Evolutionary conservation across 2,888 invertebrate species (phyloP), one percentile per base, ranked within the genome.

Genomic region (Meandrusa payeni): DNA sequence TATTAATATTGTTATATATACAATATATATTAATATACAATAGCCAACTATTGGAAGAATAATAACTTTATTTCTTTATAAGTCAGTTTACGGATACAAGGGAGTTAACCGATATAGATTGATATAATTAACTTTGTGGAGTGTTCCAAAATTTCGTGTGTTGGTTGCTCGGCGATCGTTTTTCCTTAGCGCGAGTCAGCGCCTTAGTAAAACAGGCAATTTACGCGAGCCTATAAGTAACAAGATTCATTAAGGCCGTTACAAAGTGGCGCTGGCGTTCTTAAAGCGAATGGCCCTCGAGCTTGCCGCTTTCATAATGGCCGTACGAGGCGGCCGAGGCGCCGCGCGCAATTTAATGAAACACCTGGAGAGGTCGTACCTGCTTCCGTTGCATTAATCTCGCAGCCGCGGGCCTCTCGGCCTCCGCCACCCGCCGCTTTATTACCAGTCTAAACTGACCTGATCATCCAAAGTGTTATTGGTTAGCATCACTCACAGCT

Each of bases 251-350:
- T 87, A 87, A 81, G 76, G 76, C 72, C 69, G 81, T 85, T 85
- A 86, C 86, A 86, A 85, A 87, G 86, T 87, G 78, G 82, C 79
- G 74, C 80, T 66, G 76, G 72, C 81, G 82, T 82, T 85, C 86
- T 86, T 86, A 82, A 82, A 86, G 83, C 81, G 85, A 86, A 86
- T 86, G 82, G 83, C 85, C 73, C 85, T 86, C 76, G 75, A 86
- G 85, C 76, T 78, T 77, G 81, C 83, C 79, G 76, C 81, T 64
- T 75, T 82, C 83, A 83, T 86, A 86, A 87, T 81, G 79, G 77
- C 69, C 76, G 76, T 78, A 75, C 75, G 78, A 77, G 76, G 67
- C 66, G 78, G 74, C 71, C 75, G 74, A 74, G 77, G 77, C 71
- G 81, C 79, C 77, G 74, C 76, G 73, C 76, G 71, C 81, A 63